Evolutionary conservation across 1,140 invertebrate genomes (phyloP).

Genomic region (Andricus grossulariae): DNA sequence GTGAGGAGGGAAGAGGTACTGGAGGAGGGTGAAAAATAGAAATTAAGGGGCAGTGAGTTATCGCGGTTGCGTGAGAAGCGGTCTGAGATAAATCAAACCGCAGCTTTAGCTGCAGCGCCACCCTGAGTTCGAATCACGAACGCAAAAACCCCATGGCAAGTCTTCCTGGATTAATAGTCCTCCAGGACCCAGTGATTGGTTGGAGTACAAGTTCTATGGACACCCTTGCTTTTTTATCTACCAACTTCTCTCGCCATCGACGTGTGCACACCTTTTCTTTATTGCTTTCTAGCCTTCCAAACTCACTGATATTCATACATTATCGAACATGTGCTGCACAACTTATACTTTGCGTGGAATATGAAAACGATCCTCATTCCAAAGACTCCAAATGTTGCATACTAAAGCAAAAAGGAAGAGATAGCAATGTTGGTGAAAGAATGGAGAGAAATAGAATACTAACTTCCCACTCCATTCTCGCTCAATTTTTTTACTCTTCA

Average conservation of each 20-base stretch:
- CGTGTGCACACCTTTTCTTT: neutral
- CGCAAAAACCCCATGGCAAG: slow-evolving; percentile 52
- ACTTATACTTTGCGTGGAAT: no score
- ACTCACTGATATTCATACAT: no score
- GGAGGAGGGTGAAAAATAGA: slow-evolving; percentile 68
- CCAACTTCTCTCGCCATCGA: neutral
- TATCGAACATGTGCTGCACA: no score
- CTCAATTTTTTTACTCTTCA: no score
- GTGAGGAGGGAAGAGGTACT: slow-evolving; percentile 37
- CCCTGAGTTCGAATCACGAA: slow-evolving; percentile 48
- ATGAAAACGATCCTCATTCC: no score
- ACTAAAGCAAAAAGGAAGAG: no score
- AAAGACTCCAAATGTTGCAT: no score
- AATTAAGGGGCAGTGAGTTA: slow-evolving; percentile 72
- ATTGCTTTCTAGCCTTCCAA: neutral
- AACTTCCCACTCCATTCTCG: no score
- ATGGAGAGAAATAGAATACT: no score
- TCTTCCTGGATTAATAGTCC: slow-evolving; percentile 50
- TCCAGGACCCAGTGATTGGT: slow-evolving; percentile 11
- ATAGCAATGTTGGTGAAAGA: no score
- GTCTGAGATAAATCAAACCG: slow-evolving; percentile 72
- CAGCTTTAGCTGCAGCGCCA: slow-evolving; percentile 58
- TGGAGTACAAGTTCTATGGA: neutral
- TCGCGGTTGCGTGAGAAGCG: slow-evolving; percentile 72
- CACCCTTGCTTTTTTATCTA: neutral